Percentiles rank a stretch among this genome's conserved stretches.
Conservation (phyloP, 2,888 invertebrate species). For the Leptopilina myrica region DNA sequence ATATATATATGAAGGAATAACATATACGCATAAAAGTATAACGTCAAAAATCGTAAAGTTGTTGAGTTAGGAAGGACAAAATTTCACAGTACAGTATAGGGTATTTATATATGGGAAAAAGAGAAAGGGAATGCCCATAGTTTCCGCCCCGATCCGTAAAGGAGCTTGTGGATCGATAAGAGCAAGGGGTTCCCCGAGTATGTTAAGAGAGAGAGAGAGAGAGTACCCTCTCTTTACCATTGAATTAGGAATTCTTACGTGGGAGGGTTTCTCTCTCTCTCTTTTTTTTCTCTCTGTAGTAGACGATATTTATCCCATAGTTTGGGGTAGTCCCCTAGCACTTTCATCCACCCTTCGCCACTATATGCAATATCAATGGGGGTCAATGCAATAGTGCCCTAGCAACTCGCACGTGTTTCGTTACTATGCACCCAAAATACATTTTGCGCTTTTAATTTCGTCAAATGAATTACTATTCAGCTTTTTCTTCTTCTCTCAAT, state of each 20-base stretch:
- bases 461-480: no score
- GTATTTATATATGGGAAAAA: neutral
- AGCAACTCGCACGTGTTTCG: conserved; percentile 51
- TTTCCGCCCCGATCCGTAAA: conserved; percentile 27
- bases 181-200: conserved; percentile 53
- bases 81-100: neutral
- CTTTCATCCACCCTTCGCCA: conserved; percentile 50
- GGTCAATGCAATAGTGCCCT: conserved; percentile 60
- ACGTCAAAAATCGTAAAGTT: conserved; percentile 26
- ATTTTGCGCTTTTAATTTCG: no score
- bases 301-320: conserved; percentile 60
- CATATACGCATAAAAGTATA: neutral
- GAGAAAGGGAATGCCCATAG: conserved; percentile 17
- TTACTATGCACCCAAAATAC: conserved; percentile 7
- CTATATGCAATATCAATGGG: conserved; percentile 47
- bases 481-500: no score
- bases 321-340: conserved; percentile 53
- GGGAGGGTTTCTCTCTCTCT: conserved; percentile 46
- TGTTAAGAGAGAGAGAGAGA: no score
- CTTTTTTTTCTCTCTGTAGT: no score
- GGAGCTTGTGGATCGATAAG: conserved; percentile 55
- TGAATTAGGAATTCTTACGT: conserved; percentile 63
- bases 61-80: conserved; percentile 28
- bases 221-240: conserved; percentile 42
- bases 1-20: neutral